phyloP scores from a whole-genome alignment of 2,797 vertebrate genomes.

The Phataginus tricuspis region DNA sequence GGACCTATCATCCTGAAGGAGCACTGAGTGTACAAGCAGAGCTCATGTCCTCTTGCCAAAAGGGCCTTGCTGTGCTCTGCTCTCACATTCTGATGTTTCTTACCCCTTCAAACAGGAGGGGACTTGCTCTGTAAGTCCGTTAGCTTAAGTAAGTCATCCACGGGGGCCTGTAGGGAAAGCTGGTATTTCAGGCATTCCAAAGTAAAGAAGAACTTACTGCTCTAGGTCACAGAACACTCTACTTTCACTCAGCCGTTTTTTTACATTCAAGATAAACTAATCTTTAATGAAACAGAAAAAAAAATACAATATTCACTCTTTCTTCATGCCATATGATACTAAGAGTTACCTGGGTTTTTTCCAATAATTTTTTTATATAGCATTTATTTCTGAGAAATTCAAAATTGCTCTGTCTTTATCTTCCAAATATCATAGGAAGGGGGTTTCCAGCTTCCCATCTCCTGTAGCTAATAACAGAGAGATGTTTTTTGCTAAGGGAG shows the following conservation, averaged over 20 bases:
- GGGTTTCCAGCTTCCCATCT: not conserved
- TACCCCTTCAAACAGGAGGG: not conserved
- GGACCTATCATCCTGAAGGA: not conserved
- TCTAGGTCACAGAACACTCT: not conserved
- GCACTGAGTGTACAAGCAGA: not conserved
- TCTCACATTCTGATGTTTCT: not conserved
- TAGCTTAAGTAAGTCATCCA: not conserved
- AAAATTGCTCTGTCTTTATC: not conserved
- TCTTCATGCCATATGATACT: not conserved
- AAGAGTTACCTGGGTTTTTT: not conserved
- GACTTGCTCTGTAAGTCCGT: not conserved
- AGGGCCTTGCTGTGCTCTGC: not conserved
- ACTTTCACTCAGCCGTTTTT: not conserved
- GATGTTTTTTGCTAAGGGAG: not conserved
- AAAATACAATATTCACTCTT: not conserved
- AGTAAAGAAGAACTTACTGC: not conserved
- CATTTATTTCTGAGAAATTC: conserved; percentile 42
- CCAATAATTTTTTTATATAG: not conserved
- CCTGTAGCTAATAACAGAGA: not conserved
- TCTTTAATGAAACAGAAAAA: conserved; percentile 9
- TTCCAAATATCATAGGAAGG: not conserved
- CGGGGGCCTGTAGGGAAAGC: not conserved
- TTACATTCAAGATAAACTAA: not conserved
- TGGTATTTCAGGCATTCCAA: not conserved
- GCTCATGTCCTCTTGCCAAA: not conserved